phyloP scores from a whole-genome alignment of 1,140 invertebrate species.

The Temnothorax longispinosus region DNA sequence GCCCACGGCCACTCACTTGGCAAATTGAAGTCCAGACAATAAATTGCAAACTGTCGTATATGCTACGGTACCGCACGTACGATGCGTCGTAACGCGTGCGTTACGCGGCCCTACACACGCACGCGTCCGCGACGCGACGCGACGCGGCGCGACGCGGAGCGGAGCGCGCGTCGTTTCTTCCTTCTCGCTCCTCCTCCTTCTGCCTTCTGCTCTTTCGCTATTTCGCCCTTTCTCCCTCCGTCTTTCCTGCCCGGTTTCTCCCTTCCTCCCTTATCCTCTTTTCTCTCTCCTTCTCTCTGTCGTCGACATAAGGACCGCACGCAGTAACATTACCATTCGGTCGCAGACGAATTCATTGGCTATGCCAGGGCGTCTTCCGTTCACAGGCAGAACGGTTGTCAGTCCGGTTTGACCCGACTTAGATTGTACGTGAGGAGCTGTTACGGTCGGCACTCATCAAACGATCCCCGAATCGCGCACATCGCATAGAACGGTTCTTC shows the following conservation, averaged over 20 bases:
- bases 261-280: conserved; percentile 3
- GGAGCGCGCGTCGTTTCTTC: conserved; percentile 9
- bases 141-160: not conserved
- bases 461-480: conserved; percentile 51
- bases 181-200: conserved; percentile 30
- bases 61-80: conserved; percentile 53
- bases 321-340: conserved; percentile 81
- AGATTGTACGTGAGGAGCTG: conserved; percentile 72
- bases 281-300: conserved; percentile 26
- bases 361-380: conserved; percentile 81
- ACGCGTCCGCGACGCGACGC: conserved; percentile 17
- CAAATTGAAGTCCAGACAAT: conserved; percentile 77
- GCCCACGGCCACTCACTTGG: conserved; percentile 78
- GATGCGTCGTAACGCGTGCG: conserved; percentile 3
- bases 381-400: conserved; percentile 81
- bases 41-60: conserved; percentile 77
- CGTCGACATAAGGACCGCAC: conserved; percentile 78
- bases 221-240: not conserved
- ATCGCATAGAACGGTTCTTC: not conserved
- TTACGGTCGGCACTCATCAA: conserved; percentile 72
- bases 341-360: conserved; percentile 82
- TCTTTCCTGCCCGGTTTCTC: conserved; percentile 25
- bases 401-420: conserved; percentile 76
- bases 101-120: conserved; percentile 27
- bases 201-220: conserved; percentile 24